Conservation (phyloP, 30 jellyfish, hydroid and myxozoan species). For the Euphysa ruthae region DNA sequence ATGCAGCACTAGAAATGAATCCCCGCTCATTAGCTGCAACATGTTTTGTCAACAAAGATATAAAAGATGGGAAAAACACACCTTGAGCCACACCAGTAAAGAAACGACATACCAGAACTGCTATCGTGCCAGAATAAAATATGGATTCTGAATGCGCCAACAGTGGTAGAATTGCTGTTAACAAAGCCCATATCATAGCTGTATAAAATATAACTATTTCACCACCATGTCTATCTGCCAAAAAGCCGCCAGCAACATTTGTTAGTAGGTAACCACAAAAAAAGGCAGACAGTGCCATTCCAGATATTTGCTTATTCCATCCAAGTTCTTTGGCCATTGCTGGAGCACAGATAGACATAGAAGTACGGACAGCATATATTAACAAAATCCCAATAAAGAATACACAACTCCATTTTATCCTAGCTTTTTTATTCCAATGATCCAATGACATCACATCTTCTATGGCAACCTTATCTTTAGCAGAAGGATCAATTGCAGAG, state of each 20-base stretch:
- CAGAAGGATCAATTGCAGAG: conserved; percentile 32
- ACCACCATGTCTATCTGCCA: conserved; percentile 95
- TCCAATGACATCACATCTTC: not conserved
- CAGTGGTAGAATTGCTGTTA: conserved; percentile 60
- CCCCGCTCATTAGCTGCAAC: conserved; percentile 72
- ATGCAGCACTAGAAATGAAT: conserved; percentile 62
- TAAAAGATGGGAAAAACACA: conserved; percentile 83
- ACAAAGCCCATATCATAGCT: conserved; percentile 58
- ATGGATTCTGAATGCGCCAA: conserved; percentile 55
- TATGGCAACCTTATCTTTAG: conserved; percentile 2
- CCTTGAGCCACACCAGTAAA: conserved; percentile 99
- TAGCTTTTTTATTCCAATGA: conserved; percentile 75
- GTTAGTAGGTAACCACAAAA: conserved; percentile 94
- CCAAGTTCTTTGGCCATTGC: conserved; percentile 83
- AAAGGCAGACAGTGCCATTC: conserved; percentile 94
- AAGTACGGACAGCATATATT: conserved; percentile 80
- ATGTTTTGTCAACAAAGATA: conserved; percentile 58
- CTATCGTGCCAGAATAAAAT: conserved; percentile 58
- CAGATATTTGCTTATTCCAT: conserved; percentile 93
- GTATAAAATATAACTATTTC: conserved; percentile 65
- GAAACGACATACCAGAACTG: conserved; percentile 68
- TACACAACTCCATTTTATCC: conserved; percentile 64
- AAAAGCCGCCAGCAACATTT: conserved; percentile 84
- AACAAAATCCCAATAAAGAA: conserved; percentile 69
- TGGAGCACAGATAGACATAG: conserved; percentile 92